Percentiles rank a stretch among this genome's conserved stretches.
Conservation (phyloP, 2,113 vertebrate genomes). For the Pogona vitticeps region DNA sequence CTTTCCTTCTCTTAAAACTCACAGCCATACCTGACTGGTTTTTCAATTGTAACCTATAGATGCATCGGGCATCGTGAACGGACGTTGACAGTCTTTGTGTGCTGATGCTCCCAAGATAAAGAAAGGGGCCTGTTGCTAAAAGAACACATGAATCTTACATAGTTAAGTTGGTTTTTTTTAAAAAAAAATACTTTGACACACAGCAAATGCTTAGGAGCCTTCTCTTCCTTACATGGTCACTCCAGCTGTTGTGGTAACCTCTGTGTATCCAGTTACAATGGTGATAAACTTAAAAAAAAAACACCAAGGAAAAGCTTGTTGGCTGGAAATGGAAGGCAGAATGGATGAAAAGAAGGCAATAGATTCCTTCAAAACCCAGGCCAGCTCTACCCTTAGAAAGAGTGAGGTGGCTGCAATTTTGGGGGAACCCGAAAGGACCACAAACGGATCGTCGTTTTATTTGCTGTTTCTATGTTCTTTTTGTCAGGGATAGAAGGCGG, state of each 20-base stretch:
- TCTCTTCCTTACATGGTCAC: conserved; percentile 21
- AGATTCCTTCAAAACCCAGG: background rate
- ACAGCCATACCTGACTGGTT: background rate
- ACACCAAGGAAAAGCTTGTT: background rate
- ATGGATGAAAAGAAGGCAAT: background rate
- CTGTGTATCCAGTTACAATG: background rate
- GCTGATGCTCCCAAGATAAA: background rate
- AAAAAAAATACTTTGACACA: background rate
- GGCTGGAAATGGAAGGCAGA: background rate
- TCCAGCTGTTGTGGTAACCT: conserved; percentile 16
- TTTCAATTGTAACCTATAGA: background rate
- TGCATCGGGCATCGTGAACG: background rate
- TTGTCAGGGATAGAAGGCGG: too few relatives aligned
- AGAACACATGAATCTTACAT: background rate
- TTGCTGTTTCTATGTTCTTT: too few relatives aligned
- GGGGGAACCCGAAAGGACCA: too few relatives aligned
- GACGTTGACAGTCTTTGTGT: background rate
- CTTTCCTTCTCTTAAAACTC: too few relatives aligned
- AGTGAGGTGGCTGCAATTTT: background rate
- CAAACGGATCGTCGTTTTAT: too few relatives aligned
- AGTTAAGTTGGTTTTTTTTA: background rate
- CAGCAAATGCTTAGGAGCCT: background rate
- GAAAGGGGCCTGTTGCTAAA: background rate
- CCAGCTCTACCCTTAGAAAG: background rate
- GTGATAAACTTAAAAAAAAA: background rate